phyloP scores from a whole-genome alignment of 2,888 invertebrate species.

The Drosophila incognita region DNA sequence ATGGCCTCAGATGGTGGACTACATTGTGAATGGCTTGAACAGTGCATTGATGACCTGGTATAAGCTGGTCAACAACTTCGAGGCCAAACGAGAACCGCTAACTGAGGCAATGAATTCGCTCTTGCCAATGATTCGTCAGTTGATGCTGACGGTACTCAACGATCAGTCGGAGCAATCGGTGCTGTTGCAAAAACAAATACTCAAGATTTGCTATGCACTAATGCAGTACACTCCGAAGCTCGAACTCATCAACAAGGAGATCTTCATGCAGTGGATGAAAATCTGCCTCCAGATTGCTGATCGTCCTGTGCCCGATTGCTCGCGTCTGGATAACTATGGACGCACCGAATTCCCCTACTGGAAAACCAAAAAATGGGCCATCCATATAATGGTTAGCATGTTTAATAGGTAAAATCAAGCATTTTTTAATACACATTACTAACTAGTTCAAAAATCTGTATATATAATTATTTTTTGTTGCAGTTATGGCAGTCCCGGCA shows the following conservation, averaged over 20 bases:
- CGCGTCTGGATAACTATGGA: constrained; percentile 77
- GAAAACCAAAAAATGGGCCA: constrained; percentile 99
- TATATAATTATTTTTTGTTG: constrained; percentile 15
- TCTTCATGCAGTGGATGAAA: constrained; percentile 96
- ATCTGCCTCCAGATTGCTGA: constrained; percentile 92
- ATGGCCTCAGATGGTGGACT: constrained; percentile 98
- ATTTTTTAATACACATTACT: neutral
- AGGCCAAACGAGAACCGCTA: constrained; percentile 95
- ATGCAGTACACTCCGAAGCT: constrained; percentile 94
- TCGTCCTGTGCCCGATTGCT: constrained; percentile 92
- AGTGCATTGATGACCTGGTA: constrained; percentile 96
- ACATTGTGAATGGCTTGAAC: constrained; percentile 95
- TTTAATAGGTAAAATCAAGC: constrained; percentile 92
- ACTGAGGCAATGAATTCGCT: constrained; percentile 97
- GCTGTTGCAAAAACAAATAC: constrained; percentile 95
- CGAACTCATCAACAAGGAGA: constrained; percentile 93
- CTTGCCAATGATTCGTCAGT: constrained; percentile 95
- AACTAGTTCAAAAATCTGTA: neutral
- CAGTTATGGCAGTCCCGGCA: constrained; percentile 92
- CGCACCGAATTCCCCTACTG: constrained; percentile 87
- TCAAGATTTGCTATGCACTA: constrained; percentile 94
- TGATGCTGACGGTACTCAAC: constrained; percentile 89
- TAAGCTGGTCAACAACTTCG: constrained; percentile 96
- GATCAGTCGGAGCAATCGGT: constrained; percentile 95
- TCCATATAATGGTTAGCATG: constrained; percentile 87